phyloP scores from a whole-genome alignment of 2,797 vertebrate species.

The Arremon aurantiirostris region DNA sequence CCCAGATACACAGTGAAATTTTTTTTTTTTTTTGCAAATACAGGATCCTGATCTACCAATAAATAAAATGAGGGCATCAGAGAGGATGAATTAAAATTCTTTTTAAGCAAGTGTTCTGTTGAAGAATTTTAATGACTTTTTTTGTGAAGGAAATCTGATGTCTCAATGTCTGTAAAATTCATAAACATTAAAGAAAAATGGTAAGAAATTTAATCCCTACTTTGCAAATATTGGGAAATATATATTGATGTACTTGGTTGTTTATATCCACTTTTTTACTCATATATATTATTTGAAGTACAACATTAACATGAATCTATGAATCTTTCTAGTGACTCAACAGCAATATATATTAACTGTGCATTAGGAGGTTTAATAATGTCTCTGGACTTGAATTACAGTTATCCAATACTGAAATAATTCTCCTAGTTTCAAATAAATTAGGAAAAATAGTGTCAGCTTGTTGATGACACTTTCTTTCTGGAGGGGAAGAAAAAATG shows the following conservation, averaged over 20 bases:
- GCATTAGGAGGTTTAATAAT: background rate
- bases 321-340: background rate
- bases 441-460: background rate
- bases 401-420: background rate
- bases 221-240: background rate
- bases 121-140: background rate
- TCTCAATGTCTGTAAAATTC: background rate
- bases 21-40: background rate
- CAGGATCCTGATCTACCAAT: background rate
- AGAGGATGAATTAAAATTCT: background rate
- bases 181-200: background rate
- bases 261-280: background rate
- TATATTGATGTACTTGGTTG: background rate
- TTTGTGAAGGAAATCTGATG: background rate
- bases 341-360: accelerated
- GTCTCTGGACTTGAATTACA: background rate
- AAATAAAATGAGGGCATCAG: background rate
- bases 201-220: background rate
- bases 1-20: background rate
- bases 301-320: accelerated
- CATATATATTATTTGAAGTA: background rate
- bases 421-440: background rate
- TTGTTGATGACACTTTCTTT: background rate
- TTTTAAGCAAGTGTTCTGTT: background rate
- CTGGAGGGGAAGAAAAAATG: background rate